Percentiles rank a stretch among this genome's conserved stretches.
These are phyloP conservation scores for Stegodyphus dumicola DNA, from an alignment of 1,140 invertebrate genomes.

Conservation along the genomic window DNA sequence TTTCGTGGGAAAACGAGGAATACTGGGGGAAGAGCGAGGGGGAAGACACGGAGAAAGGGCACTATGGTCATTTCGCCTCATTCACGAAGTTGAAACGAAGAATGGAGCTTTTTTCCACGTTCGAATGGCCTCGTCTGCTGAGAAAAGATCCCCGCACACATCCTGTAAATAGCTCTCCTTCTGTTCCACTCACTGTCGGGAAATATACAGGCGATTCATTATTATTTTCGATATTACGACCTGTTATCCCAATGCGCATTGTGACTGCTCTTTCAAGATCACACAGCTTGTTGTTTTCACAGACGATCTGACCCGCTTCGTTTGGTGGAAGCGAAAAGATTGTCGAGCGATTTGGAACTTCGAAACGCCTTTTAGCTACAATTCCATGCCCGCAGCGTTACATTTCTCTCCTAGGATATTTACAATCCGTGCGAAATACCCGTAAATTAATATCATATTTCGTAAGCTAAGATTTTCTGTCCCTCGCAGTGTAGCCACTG, in stretches of 20 bases:
- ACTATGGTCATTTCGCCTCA: conserved; percentile 47
- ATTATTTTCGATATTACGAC: conserved; percentile 38
- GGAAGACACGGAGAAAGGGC: neutral
- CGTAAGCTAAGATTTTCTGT: too few relatives aligned
- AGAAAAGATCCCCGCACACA: neutral
- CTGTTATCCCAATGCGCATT: neutral
- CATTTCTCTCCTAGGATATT: too few relatives aligned
- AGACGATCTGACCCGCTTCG: too few relatives aligned
- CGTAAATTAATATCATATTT: too few relatives aligned
- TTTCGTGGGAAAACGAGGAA: conserved; percentile 30
- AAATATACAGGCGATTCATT: conserved; percentile 35
- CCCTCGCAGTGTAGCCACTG: too few relatives aligned
- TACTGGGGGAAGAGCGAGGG: neutral
- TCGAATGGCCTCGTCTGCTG: conserved; percentile 9
- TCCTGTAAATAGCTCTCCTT: conserved; percentile 31
- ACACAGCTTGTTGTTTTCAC: too few relatives aligned
- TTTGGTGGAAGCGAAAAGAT: too few relatives aligned
- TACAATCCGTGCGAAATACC: too few relatives aligned
- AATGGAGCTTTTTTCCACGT: conserved; percentile 15
- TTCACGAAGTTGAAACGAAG: conserved; percentile 18
- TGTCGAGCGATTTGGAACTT: too few relatives aligned
- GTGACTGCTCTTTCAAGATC: too few relatives aligned
- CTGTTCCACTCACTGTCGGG: conserved; percentile 1
- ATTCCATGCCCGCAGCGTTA: too few relatives aligned
- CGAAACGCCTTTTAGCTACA: too few relatives aligned